Percentiles rank a stretch among this genome's conserved stretches.
These are phyloP conservation scores for Hipposideros armiger DNA, from an alignment of 2,113 vertebrate species.

Conservation along the genomic window DNA sequence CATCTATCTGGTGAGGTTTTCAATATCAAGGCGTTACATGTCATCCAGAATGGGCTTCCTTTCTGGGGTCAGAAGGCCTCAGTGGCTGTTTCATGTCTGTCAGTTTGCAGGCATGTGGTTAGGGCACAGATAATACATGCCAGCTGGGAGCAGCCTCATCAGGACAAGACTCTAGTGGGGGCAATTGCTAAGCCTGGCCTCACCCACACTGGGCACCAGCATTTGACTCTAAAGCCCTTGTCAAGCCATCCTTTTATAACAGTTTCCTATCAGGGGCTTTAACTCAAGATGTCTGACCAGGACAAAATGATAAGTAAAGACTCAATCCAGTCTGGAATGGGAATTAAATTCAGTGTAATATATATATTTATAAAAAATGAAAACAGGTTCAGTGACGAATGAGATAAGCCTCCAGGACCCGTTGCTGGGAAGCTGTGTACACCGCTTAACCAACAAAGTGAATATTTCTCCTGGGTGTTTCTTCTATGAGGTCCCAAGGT, in stretches of 20 bases:
- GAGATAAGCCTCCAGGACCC: neutral
- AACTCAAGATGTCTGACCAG: neutral
- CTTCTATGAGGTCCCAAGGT: too few relatives aligned
- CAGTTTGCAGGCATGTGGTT: rapidly evolving
- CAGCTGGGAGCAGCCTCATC: neutral
- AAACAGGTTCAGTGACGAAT: neutral
- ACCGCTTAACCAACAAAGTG: neutral
- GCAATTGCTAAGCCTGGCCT: too few relatives aligned
- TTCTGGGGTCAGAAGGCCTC: neutral
- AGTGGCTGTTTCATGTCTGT: neutral
- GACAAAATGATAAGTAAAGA: neutral
- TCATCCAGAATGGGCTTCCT: neutral
- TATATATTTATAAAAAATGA: neutral
- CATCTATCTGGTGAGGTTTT: neutral
- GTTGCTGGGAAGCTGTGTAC: neutral
- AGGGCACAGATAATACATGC: rapidly evolving
- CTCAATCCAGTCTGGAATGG: neutral
- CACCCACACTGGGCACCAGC: neutral
- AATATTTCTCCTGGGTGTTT: neutral
- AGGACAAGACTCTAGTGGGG: rapidly evolving
- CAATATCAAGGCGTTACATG: rapidly evolving
- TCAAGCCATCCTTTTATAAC: neutral
- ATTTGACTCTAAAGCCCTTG: neutral
- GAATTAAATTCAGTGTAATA: neutral
- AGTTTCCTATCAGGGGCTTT: neutral